A percentile compares a stretch with the other conserved stretches of the same genome.
Evolutionary conservation across 2,113 vertebrate species (phyloP).

Genomic region (Antidorcas marsupialis): DNA sequence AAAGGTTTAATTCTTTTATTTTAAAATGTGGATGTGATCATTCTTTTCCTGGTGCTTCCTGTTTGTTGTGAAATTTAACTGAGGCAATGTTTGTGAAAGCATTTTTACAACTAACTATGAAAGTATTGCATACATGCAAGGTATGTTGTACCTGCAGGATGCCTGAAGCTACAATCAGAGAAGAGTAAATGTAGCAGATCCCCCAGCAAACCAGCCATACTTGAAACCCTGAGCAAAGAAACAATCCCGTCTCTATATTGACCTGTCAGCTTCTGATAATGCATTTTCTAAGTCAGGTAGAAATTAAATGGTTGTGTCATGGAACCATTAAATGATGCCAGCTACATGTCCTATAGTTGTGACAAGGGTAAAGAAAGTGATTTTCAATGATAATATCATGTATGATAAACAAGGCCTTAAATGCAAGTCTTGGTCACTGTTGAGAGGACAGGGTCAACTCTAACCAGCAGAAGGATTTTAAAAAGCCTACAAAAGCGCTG

Average conservation of each 20-base stretch:
- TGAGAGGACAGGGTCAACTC: neutral
- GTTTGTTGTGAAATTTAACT: neutral
- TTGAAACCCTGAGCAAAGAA: neutral
- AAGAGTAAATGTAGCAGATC: neutral
- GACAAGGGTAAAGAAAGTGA: neutral
- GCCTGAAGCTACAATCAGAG: neutral
- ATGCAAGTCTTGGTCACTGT: neutral
- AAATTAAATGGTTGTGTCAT: neutral
- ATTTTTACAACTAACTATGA: neutral
- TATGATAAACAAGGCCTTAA: neutral
- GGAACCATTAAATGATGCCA: neutral
- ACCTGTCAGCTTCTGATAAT: neutral
- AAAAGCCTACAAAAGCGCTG: neutral
- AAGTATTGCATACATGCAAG: neutral
- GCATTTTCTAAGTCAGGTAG: conserved; percentile 17
- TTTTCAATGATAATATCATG: neutral
- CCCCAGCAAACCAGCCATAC: neutral
- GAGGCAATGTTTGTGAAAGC: neutral
- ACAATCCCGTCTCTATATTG: neutral
- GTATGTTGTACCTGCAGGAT: neutral
- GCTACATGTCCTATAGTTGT: neutral
- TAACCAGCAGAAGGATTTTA: neutral
- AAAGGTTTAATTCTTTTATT: conserved; percentile 42
- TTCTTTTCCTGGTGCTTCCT: conserved; percentile 18
- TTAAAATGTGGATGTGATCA: neutral